phyloP scores from a whole-genome alignment of 2,888 invertebrate species.

The Nephrotoma guestfalica region DNA sequence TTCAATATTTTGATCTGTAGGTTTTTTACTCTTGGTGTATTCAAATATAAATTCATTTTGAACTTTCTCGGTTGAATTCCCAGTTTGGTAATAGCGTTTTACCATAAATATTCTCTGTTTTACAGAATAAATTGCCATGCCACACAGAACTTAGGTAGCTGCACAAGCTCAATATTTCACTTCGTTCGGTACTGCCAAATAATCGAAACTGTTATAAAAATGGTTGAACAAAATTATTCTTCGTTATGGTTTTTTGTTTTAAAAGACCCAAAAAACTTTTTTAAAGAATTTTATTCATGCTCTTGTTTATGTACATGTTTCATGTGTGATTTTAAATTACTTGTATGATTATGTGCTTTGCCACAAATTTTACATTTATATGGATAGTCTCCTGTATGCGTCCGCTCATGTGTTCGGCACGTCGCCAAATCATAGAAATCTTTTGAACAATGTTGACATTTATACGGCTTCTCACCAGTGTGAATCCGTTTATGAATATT shows the following conservation, averaged over 20 bases:
- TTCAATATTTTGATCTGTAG: not conserved
- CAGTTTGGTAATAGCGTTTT: not conserved
- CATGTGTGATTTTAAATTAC: constrained; percentile 2
- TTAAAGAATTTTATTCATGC: not conserved
- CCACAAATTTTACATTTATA: not conserved
- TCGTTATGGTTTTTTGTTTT: no score
- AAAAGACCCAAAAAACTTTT: not conserved
- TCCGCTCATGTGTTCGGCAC: not conserved
- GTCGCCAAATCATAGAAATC: not conserved
- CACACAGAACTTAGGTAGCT: not conserved
- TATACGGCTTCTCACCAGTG: not conserved
- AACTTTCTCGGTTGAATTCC: not conserved
- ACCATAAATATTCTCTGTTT: not conserved
- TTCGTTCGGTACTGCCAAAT: not conserved
- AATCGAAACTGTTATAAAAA: not conserved
- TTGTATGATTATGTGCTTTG: constrained; percentile 2
- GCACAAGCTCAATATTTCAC: no score
- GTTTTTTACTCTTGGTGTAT: not conserved
- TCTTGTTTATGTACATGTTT: not conserved
- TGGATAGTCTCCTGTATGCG: not conserved
- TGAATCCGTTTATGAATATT: not conserved
- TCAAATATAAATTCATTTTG: not conserved
- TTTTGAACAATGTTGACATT: not conserved
- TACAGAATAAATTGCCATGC: not conserved
- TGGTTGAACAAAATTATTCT: not conserved